phyloP scores from a whole-genome alignment of 2,888 invertebrate species.

The Diaphora mendica region DNA sequence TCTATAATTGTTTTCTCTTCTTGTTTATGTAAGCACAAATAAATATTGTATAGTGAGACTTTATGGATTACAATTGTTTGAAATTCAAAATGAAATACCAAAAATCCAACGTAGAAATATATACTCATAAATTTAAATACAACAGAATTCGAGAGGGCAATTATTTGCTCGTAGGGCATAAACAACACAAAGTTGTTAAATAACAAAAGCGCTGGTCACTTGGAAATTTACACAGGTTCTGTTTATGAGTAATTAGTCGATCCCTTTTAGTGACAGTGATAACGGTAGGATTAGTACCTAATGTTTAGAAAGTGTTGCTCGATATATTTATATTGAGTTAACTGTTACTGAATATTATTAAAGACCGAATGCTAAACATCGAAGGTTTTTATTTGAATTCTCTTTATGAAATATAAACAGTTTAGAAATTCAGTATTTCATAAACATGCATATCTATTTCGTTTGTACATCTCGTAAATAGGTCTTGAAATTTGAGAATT shows the following conservation, averaged over 20 bases:
- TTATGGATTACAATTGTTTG: no score
- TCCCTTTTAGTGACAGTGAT: conserved; percentile 25
- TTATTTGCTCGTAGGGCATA: not conserved
- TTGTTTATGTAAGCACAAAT: no score
- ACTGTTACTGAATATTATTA: not conserved
- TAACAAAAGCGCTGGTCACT: conserved; percentile 11
- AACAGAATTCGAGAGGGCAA: not conserved
- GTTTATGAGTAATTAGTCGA: conserved; percentile 26
- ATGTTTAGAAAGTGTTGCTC: not conserved
- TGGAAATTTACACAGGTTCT: conserved; percentile 16
- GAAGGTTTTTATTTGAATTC: not conserved
- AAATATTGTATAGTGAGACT: no score
- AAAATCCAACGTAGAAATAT: no score
- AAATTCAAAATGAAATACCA: no score
- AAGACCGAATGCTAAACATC: not conserved
- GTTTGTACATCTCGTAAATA: no score
- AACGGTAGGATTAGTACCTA: conserved; percentile 23
- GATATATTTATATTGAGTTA: not conserved
- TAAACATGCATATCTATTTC: no score
- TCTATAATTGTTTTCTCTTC: no score
- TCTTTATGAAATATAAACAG: not conserved
- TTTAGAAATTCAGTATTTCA: not conserved
- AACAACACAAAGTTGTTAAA: not conserved
- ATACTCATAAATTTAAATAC: not conserved
- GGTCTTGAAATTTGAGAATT: no score